These are phyloP conservation scores for Campylomormyrus tamandua DNA, from an alignment of 2,113 vertebrate genomes.

Conservation along the genomic window DNA sequence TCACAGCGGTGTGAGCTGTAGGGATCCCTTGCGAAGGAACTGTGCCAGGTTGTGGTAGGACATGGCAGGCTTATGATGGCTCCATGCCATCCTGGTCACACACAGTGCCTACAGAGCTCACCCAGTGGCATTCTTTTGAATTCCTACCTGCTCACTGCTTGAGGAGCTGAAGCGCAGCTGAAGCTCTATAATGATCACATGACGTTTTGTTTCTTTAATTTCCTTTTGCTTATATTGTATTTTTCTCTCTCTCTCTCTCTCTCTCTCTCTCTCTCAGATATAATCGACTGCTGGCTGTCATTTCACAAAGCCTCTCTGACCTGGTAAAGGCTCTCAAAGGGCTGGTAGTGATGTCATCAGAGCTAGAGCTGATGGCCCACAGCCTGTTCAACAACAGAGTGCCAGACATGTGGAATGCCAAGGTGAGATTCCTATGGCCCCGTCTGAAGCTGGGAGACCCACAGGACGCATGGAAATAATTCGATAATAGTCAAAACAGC, in stretches of 20 bases:
- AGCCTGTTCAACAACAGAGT: slow-evolving; percentile 79
- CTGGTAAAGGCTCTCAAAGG: slow-evolving; percentile 81
- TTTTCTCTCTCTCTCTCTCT: neutral
- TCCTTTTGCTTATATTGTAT: neutral
- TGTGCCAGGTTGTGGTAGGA: neutral
- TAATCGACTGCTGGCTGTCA: slow-evolving; percentile 72
- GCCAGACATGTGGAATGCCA: slow-evolving; percentile 77
- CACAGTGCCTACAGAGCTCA: neutral
- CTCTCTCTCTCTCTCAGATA: slow-evolving; percentile 58
- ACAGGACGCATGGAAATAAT: neutral
- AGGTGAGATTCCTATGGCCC: slow-evolving; percentile 49
- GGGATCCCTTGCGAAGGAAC: neutral
- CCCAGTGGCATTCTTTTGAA: neutral
- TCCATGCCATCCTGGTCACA: neutral
- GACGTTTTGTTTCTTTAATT: neutral
- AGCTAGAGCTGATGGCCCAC: slow-evolving; percentile 77
- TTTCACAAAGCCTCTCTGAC: slow-evolving; percentile 67
- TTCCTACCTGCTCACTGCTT: neutral
- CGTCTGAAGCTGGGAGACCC: neutral
- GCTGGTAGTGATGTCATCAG: slow-evolving; percentile 81
- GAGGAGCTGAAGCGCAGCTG: neutral
- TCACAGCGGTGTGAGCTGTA: neutral
- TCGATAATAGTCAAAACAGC: neutral
- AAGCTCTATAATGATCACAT: neutral
- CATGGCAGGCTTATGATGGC: neutral